These are phyloP conservation scores for Cerastis leucographa DNA, from an alignment of 2,888 invertebrate genomes.

Conservation along the genomic window DNA sequence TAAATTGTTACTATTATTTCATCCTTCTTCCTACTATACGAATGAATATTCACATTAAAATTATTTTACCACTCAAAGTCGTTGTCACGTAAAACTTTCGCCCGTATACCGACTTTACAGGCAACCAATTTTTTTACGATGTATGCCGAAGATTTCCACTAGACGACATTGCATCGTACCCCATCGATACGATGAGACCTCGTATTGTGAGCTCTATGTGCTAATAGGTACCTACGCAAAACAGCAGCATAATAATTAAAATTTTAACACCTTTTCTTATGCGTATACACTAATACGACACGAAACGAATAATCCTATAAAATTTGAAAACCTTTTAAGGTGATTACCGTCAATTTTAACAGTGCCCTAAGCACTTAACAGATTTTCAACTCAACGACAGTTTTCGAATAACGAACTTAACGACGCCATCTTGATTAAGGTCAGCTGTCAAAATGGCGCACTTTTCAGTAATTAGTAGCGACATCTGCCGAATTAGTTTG, in stretches of 20 bases:
- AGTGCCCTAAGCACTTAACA: constrained; percentile 74
- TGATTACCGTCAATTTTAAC: constrained; percentile 81
- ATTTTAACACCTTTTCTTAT: constrained; percentile 38
- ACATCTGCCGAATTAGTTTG: constrained; percentile 58
- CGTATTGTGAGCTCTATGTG: not conserved
- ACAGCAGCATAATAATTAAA: not conserved
- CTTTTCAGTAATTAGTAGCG: constrained; percentile 65
- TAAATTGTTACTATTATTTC: too few species aligned
- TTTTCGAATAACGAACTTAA: constrained; percentile 75
- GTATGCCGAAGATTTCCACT: not conserved
- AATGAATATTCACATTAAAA: too few species aligned
- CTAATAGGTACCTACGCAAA: not conserved
- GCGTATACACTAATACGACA: constrained; percentile 70
- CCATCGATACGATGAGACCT: not conserved
- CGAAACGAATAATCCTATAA: constrained; percentile 80
- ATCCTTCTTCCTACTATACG: too few species aligned
- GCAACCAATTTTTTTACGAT: too few species aligned
- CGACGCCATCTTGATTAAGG: constrained; percentile 79
- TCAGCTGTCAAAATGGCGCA: constrained; percentile 67
- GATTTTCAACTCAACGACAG: constrained; percentile 78
- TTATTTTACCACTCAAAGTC: too few species aligned
- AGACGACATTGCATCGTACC: not conserved
- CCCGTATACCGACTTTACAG: too few species aligned
- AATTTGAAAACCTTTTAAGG: constrained; percentile 80
- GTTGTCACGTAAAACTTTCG: too few species aligned